Evolutionary conservation across 2,113 vertebrate species (phyloP).

Genomic region (Sinocyclocheilus rhinocerous): DNA sequence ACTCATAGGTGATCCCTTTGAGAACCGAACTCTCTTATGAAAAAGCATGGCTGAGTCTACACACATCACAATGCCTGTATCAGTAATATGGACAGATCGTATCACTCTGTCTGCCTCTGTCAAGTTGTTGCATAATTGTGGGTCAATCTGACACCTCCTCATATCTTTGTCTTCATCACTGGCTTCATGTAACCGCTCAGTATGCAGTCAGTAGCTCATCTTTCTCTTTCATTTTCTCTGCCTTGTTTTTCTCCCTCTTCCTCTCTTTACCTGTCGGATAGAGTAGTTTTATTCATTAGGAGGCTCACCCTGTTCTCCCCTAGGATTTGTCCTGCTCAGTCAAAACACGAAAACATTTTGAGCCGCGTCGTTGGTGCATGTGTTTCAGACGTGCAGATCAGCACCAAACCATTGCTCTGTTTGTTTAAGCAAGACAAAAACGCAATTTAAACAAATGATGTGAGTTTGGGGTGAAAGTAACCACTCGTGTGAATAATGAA

Average conservation of each 20-base stretch:
- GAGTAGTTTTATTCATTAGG: not conserved
- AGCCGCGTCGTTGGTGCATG: not conserved
- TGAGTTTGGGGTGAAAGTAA: not conserved
- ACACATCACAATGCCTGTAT: not conserved
- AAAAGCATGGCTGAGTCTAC: not conserved
- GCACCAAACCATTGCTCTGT: not conserved
- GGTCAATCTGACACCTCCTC: not conserved
- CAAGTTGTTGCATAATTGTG: not conserved
- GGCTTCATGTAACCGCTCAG: not conserved
- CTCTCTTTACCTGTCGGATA: not conserved
- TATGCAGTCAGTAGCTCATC: not conserved
- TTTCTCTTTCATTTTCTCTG: constrained; percentile 22
- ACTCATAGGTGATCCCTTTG: not conserved
- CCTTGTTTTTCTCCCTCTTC: constrained; percentile 4
- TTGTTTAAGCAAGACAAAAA: not conserved
- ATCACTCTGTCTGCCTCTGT: constrained; percentile 7
- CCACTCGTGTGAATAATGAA: not conserved
- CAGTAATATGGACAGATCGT: not conserved
- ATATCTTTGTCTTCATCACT: not conserved
- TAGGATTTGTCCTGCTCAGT: not conserved
- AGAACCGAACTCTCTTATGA: constrained; percentile 11
- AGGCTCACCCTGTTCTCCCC: not conserved
- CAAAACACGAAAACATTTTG: not conserved
- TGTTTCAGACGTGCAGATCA: not conserved
- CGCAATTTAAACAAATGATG: not conserved